Percentiles rank a stretch among this genome's conserved stretches.
These are phyloP conservation scores for Aepyceros melampus DNA, from an alignment of 2,113 vertebrate species.

Conservation along the genomic window DNA sequence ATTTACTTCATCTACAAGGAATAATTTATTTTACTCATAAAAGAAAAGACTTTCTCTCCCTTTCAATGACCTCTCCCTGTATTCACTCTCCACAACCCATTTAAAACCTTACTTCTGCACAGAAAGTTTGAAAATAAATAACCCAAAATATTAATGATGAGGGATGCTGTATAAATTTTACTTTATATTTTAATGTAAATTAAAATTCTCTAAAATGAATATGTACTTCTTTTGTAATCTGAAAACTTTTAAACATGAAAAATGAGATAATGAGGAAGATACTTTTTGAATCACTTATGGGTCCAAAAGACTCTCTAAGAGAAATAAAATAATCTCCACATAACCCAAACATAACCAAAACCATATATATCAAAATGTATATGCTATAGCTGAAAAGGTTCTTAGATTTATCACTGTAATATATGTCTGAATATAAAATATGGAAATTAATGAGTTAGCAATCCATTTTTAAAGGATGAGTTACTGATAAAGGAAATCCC, in stretches of 20 bases:
- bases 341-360: background rate
- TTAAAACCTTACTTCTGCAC: background rate
- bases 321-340: background rate
- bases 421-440: background rate
- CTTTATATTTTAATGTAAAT: constrained; percentile 10
- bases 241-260: background rate
- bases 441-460: background rate
- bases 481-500: background rate
- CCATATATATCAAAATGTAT: background rate
- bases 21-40: constrained; percentile 51
- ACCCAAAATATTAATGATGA: background rate
- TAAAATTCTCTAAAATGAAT: background rate
- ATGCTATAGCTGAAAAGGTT: background rate
- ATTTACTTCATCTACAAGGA: constrained; percentile 23
- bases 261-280: background rate
- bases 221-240: background rate
- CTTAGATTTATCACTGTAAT: background rate
- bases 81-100: background rate
- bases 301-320: background rate
- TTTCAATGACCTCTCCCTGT: constrained; percentile 30
- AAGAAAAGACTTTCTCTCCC: constrained; percentile 26
- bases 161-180: background rate
- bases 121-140: constrained; percentile 9
- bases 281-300: background rate
- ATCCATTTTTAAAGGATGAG: background rate